Conservation (phyloP, 2,113 vertebrate genomes). For the Antechinus stuartii region DNA sequence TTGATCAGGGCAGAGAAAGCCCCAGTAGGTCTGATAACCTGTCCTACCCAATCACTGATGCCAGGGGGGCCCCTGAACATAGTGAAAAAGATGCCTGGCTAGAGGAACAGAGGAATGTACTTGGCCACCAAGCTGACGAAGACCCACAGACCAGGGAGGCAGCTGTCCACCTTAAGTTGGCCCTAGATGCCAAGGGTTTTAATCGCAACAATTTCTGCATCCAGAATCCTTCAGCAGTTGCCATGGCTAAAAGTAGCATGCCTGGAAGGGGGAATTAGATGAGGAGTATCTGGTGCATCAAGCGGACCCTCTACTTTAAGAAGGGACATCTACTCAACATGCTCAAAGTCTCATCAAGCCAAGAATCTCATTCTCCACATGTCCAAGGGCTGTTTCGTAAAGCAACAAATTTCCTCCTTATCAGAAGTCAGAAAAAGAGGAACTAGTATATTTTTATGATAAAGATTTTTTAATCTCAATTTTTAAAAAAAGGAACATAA, state of each 20-base stretch:
- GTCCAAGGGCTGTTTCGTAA: not conserved
- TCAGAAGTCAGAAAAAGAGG: not conserved
- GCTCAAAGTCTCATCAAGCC: slow-evolving; percentile 67
- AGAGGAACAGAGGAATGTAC: slow-evolving; percentile 97
- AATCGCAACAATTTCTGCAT: slow-evolving; percentile 99
- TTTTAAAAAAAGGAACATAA: not conserved
- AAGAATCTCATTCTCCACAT: not conserved
- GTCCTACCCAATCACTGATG: slow-evolving; percentile 86
- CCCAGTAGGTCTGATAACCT: not conserved
- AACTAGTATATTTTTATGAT: not conserved
- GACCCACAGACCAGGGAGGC: slow-evolving; percentile 97
- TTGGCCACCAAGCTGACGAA: slow-evolving; percentile 90
- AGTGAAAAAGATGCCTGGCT: slow-evolving; percentile 97
- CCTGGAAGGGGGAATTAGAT: slow-evolving; percentile 97
- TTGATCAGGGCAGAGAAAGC: not conserved
- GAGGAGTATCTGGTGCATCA: slow-evolving; percentile 99
- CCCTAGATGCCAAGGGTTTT: slow-evolving; percentile 97
- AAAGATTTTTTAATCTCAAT: not conserved
- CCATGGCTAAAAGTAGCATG: slow-evolving; percentile 93
- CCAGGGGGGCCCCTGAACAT: slow-evolving; percentile 94
- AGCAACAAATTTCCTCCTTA: not conserved
- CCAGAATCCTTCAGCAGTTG: slow-evolving; percentile 95
- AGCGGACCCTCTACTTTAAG: slow-evolving; percentile 96
- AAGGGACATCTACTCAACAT: slow-evolving; percentile 95
- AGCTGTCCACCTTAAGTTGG: slow-evolving; percentile 95